A percentile compares a stretch with the other conserved stretches of the same genome.
Evolutionary conservation across 92 coral and sea anemone genomes (phyloP).

Genomic region (Ricordea florida): DNA sequence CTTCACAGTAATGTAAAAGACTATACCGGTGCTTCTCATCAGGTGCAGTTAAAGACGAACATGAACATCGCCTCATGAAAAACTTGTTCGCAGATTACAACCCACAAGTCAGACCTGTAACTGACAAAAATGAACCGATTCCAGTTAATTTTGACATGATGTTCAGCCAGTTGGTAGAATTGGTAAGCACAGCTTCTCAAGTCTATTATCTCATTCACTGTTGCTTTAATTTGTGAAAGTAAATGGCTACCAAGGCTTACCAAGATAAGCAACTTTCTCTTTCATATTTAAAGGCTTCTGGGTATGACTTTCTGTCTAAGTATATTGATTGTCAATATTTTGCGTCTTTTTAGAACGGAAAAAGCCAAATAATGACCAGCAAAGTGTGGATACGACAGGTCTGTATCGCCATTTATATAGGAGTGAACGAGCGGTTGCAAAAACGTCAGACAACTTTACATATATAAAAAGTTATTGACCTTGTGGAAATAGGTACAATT

Average conservation of each 20-base stretch:
- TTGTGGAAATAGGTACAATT: too few species aligned
- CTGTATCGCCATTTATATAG: background rate
- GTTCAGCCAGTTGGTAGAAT: slow-evolving; percentile 77
- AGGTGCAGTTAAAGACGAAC: slow-evolving; percentile 48
- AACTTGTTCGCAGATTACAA: slow-evolving; percentile 62
- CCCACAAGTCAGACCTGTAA: slow-evolving; percentile 78
- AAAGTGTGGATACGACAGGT: slow-evolving; percentile 96
- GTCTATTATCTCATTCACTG: background rate
- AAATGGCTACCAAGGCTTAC: too few species aligned
- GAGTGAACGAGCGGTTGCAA: background rate
- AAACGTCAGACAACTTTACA: too few species aligned
- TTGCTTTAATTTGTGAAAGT: too few species aligned
- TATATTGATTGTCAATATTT: too few species aligned
- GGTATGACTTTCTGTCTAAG: too few species aligned
- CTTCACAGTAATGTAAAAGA: too few species aligned
- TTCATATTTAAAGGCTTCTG: too few species aligned
- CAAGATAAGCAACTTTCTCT: too few species aligned
- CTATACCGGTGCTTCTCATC: background rate
- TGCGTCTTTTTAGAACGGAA: slow-evolving; percentile 53
- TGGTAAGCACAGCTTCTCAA: slow-evolving; percentile 38
- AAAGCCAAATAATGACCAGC: slow-evolving; percentile 82
- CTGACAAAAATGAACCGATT: slow-evolving; percentile 43
- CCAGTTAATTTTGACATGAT: slow-evolving; percentile 71
- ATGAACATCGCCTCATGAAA: slow-evolving; percentile 66
- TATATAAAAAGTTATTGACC: too few species aligned